Evolutionary conservation across 2,113 vertebrate genomes (phyloP).

Genomic region (Pardalotus punctatus): DNA sequence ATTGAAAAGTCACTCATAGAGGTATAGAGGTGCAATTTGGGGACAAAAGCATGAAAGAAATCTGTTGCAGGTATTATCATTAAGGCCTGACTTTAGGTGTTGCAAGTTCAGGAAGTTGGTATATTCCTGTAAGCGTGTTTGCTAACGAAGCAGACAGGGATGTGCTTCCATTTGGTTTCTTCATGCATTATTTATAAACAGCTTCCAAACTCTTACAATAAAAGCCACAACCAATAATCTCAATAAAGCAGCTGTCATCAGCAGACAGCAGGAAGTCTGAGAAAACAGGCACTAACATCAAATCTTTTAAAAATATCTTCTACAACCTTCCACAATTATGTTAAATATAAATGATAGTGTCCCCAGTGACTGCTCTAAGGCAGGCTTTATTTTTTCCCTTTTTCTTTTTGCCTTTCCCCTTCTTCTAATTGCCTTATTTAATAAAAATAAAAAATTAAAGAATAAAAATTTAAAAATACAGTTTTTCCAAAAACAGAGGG

Average conservation of each 20-base stretch:
- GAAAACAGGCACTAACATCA: background rate
- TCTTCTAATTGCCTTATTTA: background rate
- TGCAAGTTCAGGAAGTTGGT: background rate
- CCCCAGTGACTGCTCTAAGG: background rate
- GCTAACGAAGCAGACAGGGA: background rate
- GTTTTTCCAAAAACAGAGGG: background rate
- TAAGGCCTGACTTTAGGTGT: background rate
- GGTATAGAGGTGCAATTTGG: background rate
- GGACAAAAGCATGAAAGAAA: background rate
- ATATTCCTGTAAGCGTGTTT: background rate
- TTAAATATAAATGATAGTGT: background rate
- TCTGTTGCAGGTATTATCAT: background rate
- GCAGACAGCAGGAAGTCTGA: background rate
- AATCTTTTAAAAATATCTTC: background rate
- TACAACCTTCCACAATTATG: background rate
- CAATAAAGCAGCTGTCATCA: background rate
- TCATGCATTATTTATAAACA: conserved; percentile 16
- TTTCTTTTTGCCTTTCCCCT: too few species aligned
- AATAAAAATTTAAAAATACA: background rate
- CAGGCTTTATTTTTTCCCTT: background rate
- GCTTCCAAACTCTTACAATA: background rate
- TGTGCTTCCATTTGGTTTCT: background rate
- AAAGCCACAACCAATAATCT: conserved; percentile 2
- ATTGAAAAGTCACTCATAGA: background rate
- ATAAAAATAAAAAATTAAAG: background rate